Conservation (phyloP, 2,888 invertebrate species). For the Myopa tessellatipennis region DNA sequence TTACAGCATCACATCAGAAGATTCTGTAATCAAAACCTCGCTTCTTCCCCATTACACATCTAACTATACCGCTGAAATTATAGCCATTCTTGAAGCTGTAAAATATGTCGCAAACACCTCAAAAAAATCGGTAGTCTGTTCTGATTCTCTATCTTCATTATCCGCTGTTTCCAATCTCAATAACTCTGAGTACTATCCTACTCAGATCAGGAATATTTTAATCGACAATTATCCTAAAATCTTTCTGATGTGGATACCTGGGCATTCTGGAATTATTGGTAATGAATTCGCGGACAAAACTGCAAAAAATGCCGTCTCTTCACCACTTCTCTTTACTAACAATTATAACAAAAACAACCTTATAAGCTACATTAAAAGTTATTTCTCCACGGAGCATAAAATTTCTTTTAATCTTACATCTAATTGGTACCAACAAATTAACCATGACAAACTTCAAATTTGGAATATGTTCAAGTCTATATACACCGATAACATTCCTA, state of each 20-base stretch:
- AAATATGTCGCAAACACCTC: neutral
- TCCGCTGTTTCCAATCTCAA: constrained; percentile 8
- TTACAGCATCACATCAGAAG: constrained; percentile 11
- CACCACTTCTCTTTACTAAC: neutral
- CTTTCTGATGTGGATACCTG: constrained; percentile 4
- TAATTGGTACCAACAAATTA: neutral
- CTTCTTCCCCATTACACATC: constrained; percentile 7
- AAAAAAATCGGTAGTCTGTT: neutral
- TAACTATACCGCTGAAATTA: constrained; percentile 16
- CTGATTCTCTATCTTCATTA: constrained; percentile 16
- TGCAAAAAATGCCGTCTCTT: neutral
- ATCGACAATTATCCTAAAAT: neutral
- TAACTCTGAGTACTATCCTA: constrained; percentile 14
- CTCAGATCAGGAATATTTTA: neutral
- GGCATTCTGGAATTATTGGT: constrained; percentile 6
- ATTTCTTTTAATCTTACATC: neutral
- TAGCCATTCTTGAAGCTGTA: constrained; percentile 22
- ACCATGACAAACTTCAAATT: neutral
- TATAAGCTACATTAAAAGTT: neutral
- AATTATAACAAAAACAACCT: constrained; percentile 20
- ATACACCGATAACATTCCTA: neutral
- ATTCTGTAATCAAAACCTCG: neutral
- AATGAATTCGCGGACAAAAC: constrained; percentile 30
- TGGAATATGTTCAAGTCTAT: neutral
- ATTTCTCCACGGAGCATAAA: neutral